Conservation (phyloP, 1,140 invertebrate genomes). For the Nebria ingens region DNA sequence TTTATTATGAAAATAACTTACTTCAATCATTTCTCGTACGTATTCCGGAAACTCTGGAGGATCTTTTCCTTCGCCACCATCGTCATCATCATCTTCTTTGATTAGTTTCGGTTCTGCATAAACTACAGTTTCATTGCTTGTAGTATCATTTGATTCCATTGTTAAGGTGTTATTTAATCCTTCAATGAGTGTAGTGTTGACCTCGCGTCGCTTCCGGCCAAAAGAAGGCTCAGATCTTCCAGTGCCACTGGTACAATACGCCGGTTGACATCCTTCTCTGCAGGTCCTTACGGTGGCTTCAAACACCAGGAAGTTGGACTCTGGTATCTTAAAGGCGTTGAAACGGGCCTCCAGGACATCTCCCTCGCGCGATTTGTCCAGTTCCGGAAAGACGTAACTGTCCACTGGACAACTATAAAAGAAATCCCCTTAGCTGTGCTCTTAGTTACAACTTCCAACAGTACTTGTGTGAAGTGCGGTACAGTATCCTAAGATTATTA, state of each 20-base stretch:
- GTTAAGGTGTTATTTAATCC: conserved; percentile 12
- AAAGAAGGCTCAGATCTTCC: conserved; percentile 73
- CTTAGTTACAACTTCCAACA: conserved; percentile 2
- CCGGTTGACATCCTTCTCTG: conserved; percentile 78
- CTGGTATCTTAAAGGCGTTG: conserved; percentile 90
- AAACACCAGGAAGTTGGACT: conserved; percentile 88
- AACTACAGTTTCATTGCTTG: conserved; percentile 26
- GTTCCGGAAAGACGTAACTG: conserved; percentile 81
- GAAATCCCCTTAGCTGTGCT: conserved; percentile 1
- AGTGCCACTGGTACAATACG: conserved; percentile 55
- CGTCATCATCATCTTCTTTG: conserved; percentile 25
- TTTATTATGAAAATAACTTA: conserved; percentile 29
- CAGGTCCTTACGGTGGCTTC: conserved; percentile 85
- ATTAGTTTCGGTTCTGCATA: conserved; percentile 18
- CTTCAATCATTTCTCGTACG: conserved; percentile 79
- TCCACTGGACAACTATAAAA: conserved; percentile 73
- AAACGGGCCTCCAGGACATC: conserved; percentile 83
- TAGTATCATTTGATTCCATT: not conserved
- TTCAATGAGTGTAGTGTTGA: conserved; percentile 14
- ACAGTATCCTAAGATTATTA: no score
- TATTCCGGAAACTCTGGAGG: conserved; percentile 53
- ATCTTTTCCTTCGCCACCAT: conserved; percentile 36
- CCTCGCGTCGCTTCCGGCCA: conserved; percentile 43
- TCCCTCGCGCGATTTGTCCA: conserved; percentile 73
- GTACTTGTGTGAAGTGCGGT: not conserved